A percentile compares a stretch with the other conserved stretches of the same genome.
Evolutionary conservation across 1,140 invertebrate genomes (phyloP).

Genomic region (Caenorhabditis brenneri): DNA sequence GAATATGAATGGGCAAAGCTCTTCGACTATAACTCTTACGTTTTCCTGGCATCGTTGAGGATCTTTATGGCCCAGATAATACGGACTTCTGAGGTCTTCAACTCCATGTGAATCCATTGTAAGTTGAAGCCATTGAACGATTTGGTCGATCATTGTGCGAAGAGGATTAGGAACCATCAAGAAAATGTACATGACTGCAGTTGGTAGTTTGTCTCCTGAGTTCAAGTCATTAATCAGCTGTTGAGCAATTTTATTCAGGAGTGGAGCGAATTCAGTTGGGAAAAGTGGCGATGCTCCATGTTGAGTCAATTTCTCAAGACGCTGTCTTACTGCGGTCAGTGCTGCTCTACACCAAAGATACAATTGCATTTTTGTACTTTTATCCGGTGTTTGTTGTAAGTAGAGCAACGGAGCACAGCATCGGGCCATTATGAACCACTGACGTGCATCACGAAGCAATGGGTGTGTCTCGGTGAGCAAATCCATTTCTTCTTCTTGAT

Average conservation of each 20-base stretch:
- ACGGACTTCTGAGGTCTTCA: conserved; percentile 26
- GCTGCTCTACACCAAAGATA: conserved; percentile 12
- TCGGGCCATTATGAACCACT: conserved; percentile 9
- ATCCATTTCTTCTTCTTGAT: conserved; percentile 14
- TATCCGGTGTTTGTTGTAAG: not conserved
- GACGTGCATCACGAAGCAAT: not conserved
- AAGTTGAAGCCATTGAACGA: conserved; percentile 5
- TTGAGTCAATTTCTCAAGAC: not conserved
- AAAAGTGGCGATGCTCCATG: not conserved
- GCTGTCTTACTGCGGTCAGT: not conserved
- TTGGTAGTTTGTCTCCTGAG: not conserved
- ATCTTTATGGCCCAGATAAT: conserved; percentile 1
- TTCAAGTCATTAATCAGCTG: conserved; percentile 14
- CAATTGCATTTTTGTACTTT: not conserved
- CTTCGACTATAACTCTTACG: not conserved
- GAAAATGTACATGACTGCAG: not conserved
- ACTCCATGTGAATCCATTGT: not conserved
- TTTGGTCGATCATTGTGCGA: not conserved
- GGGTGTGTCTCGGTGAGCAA: conserved; percentile 12
- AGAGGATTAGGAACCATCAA: conserved; percentile 6
- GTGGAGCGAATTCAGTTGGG: not conserved
- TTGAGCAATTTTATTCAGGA: conserved; percentile 7
- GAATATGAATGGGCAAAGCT: not conserved
- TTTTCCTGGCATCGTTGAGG: conserved; percentile 1
- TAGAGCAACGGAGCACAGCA: conserved; percentile 21